phyloP scores from a whole-genome alignment of 2,888 invertebrate species.

The Cistogaster globosa region DNA sequence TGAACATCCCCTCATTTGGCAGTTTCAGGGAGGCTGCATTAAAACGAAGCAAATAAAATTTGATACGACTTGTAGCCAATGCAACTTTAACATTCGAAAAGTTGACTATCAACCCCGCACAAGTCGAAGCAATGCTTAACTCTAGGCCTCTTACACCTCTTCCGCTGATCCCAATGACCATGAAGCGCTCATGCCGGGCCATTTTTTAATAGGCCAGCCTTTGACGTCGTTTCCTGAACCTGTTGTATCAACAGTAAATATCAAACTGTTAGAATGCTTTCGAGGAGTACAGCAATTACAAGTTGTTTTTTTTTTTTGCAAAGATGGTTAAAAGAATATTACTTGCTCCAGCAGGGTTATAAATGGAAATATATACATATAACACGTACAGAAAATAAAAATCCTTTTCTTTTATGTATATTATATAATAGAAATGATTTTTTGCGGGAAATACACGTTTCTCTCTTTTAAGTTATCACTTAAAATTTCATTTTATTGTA shows the following conservation, averaged over 20 bases:
- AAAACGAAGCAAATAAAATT: background rate
- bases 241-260: background rate
- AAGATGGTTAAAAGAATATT: constrained; percentile 8
- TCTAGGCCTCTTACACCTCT: constrained; percentile 20
- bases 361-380: too few species aligned
- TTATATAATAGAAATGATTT: too few species aligned
- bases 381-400: too few species aligned
- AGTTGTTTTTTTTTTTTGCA: constrained; percentile 13
- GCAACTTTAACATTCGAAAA: background rate
- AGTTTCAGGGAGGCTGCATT: background rate
- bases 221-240: background rate
- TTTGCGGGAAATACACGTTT: too few species aligned
- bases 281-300: constrained; percentile 19
- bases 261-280: constrained; percentile 2
- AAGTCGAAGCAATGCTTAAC: background rate
- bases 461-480: too few species aligned
- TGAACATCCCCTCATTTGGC: background rate
- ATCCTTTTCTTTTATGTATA: too few species aligned
- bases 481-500: too few species aligned
- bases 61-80: background rate
- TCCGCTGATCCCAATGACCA: background rate
- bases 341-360: constrained; percentile 11
- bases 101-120: background rate
- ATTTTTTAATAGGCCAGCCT: background rate
- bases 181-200: background rate